Evolutionary conservation across 2,797 vertebrate species (phyloP), one percentile per base, ranked within the genome.

Genomic region (Alosa sapidissima): DNA sequence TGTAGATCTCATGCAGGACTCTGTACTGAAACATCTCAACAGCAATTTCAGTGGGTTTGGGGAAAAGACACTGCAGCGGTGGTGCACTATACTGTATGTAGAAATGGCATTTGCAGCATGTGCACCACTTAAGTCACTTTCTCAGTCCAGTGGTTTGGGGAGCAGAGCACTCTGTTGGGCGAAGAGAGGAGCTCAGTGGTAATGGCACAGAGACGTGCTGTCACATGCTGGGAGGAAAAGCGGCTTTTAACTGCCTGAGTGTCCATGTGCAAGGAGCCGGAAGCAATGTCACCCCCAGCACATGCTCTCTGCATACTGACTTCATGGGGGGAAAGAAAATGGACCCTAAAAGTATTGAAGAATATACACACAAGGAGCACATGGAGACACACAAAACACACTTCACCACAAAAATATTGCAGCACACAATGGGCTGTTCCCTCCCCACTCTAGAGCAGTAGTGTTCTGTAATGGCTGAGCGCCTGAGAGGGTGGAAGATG

Each of bases 381-480:
- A 47, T 41, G 41, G 36, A 6, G 41, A 78, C 41, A 47, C 72
- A 36, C 72, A 78, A 75, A 36, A 72, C 10, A 72, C 28, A 4
- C 28, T 6, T 2, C 13, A 72, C 24, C 24, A 33, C 62, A 65
- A 65, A 33, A 11, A 65, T 33, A 65, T 62, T 62, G 60, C 68
- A 47, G 28, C 52, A 47, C 16, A 16, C 52, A 81, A 14, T 54
- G 11, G 6, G 48, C 60, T 51, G 11, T 28, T n/a, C 24, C n/a
- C 60, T 65, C 60, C 10, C 60, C 36, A 19, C 19, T 8, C 72
- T 47, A 24, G 2, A 45, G 21, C 4, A 78, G 72, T 14, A 2
- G 48, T 62, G 55, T 82, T 81, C 13, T 54, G 84, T 87, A 85
- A 83, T 85, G 85, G 72, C 81, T 41, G 7, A 62, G 68, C 58